These are phyloP conservation scores for Eueremaeus valkanovi DNA, from an alignment of 2,888 invertebrate genomes.

Conservation along the genomic window DNA sequence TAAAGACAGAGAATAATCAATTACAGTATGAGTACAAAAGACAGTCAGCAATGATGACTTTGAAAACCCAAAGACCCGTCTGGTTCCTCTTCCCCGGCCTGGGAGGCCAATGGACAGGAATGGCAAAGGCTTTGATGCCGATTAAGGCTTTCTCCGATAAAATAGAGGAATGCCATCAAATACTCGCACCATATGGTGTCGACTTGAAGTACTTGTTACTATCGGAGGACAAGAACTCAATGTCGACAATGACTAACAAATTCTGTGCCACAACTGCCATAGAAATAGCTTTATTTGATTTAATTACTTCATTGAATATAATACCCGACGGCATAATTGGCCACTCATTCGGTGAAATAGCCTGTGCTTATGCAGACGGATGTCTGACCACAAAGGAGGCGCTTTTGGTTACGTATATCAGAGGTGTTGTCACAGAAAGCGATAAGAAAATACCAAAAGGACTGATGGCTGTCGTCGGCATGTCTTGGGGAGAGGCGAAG, in stretches of 20 bases:
- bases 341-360: conserved; percentile 58
- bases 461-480: conserved; percentile 53
- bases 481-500: conserved; percentile 51
- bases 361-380: conserved; percentile 58
- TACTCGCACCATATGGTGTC: neutral
- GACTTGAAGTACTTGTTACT: neutral
- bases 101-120: neutral
- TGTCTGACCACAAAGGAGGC: conserved; percentile 57
- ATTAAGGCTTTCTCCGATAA: conserved; percentile 78
- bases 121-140: neutral
- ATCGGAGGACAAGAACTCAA: conserved; percentile 53
- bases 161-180: conserved; percentile 7
- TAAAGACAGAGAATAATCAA: neutral
- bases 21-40: neutral
- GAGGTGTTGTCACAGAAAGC: conserved; percentile 15
- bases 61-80: neutral
- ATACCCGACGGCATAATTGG: conserved; percentile 57
- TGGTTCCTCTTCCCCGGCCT: neutral
- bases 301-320: conserved; percentile 51
- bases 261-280: conserved; percentile 56
- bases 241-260: conserved; percentile 51
- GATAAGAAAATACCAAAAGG: neutral
- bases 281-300: conserved; percentile 52
- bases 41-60: neutral
- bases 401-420: conserved; percentile 31